Evolutionary conservation across 1,140 invertebrate species (phyloP), one percentile per base, ranked within the genome.

Genomic region (Contarinia nasturtii): DNA sequence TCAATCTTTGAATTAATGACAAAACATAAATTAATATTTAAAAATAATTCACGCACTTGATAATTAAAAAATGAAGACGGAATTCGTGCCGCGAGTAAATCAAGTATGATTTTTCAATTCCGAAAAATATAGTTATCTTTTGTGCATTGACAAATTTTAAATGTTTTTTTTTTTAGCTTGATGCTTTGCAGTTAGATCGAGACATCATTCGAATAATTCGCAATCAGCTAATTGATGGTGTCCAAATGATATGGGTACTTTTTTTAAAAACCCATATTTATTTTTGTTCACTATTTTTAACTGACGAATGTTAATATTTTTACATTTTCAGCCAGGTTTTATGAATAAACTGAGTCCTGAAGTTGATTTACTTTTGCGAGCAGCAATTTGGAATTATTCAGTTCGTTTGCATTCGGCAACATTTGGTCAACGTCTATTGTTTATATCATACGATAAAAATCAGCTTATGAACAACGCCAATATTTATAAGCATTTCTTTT

Each of bases 371-470:
- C 47, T 75, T 1, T 62, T 76, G 37, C 58, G 70, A 56, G 66
- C 69, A 40, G 67, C 70, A 48, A 67, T 76, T 50, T 75, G 72
- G 59, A 67, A 71, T 55, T 70, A 70, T 49, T 75, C 73, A 20
- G 53, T 76, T 14, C 64, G 61, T 41, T 58, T 70, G 49, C 61
- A 67, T 41, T 66, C 64, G 44, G 65, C 63, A 33, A 74, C 73
- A 34, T 75, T 77, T 67, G 75, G 75, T 0, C 75, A 78, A 49
- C 68, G 74, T 48, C 64, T 78, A 52, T 54, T 78, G 14, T 73
- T 72, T 7, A 54, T 77, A 5, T 68, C 69, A 49, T 78, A 75
- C 53, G 68, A 69, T 52, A 55, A 60, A 18, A 64, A 68, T 33
- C 65, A 69, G 48, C 57, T 70, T 34, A 63, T 68, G 27, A 27